Conservation (phyloP, 2,888 invertebrate genomes). For the Girardia tigrina region DNA sequence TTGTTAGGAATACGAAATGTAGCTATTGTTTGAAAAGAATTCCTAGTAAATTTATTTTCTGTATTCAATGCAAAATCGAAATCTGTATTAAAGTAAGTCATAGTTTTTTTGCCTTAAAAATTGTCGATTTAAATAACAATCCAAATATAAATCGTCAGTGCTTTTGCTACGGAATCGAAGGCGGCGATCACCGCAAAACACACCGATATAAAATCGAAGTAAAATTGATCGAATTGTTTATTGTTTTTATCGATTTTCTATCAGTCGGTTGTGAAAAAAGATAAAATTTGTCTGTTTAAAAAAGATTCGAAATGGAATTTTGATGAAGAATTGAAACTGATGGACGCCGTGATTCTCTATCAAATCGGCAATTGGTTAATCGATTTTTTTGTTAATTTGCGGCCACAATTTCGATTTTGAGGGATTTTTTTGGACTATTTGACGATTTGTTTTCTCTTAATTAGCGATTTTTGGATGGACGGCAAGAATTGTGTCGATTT, state of each 20-base stretch:
- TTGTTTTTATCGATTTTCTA: neutral
- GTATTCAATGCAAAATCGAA: neutral
- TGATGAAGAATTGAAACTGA: conserved; percentile 32
- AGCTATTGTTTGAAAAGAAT: neutral
- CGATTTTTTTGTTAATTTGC: too few relatives aligned
- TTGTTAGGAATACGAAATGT: neutral
- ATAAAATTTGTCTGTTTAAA: neutral
- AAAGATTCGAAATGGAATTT: conserved; percentile 24
- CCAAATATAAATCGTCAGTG: conserved; percentile 53
- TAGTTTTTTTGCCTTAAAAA: neutral
- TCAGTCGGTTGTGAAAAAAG: neutral
- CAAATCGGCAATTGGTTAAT: conserved; percentile 36
- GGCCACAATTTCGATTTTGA: too few relatives aligned
- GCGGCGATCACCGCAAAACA: conserved; percentile 32
- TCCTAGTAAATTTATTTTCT: neutral
- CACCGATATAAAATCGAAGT: conserved; percentile 31
- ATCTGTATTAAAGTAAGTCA: neutral
- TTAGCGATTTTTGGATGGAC: too few relatives aligned
- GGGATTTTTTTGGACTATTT: too few relatives aligned
- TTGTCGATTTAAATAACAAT: too few relatives aligned
- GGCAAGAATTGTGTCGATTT: too few relatives aligned
- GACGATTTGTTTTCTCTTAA: too few relatives aligned
- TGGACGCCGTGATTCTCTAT: conserved; percentile 34
- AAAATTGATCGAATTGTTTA: neutral
- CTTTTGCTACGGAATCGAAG: conserved; percentile 32